Conservation (phyloP, 2,113 vertebrate genomes). For the Galemys pyrenaicus region DNA sequence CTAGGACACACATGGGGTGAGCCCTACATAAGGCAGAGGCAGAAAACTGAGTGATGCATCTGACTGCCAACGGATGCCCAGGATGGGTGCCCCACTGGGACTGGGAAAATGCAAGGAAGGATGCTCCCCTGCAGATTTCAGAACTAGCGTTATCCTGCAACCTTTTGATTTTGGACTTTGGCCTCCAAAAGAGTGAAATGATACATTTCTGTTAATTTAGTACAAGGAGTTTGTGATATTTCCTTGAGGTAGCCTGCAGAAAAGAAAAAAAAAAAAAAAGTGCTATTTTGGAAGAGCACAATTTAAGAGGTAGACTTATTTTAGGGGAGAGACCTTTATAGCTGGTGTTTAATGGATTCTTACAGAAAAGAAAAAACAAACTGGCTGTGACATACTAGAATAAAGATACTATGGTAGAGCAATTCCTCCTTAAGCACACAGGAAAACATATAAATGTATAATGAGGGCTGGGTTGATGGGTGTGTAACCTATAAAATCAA, state of each 20-base stretch:
- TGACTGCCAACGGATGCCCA: background rate
- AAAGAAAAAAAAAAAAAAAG: background rate
- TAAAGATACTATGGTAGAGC: background rate
- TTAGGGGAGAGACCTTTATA: background rate
- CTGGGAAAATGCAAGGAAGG: background rate
- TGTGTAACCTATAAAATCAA: background rate
- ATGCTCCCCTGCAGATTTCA: background rate
- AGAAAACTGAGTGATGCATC: background rate
- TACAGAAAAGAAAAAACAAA: background rate
- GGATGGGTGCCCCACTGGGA: too few relatives aligned
- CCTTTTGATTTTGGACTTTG: background rate
- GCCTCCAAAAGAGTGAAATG: background rate
- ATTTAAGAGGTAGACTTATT: background rate
- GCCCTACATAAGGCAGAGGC: accelerated
- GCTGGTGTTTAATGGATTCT: background rate
- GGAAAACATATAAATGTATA: background rate
- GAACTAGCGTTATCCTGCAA: background rate
- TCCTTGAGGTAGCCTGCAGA: background rate
- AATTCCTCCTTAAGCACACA: background rate
- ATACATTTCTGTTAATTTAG: background rate
- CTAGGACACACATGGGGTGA: background rate
- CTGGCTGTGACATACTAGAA: background rate
- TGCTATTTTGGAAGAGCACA: background rate
- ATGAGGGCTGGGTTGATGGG: background rate
- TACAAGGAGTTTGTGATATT: background rate